Base-by-base conservation (phyloP, 2,797 vertebrate genomes). In the Loriculus beryllinus region DNA sequence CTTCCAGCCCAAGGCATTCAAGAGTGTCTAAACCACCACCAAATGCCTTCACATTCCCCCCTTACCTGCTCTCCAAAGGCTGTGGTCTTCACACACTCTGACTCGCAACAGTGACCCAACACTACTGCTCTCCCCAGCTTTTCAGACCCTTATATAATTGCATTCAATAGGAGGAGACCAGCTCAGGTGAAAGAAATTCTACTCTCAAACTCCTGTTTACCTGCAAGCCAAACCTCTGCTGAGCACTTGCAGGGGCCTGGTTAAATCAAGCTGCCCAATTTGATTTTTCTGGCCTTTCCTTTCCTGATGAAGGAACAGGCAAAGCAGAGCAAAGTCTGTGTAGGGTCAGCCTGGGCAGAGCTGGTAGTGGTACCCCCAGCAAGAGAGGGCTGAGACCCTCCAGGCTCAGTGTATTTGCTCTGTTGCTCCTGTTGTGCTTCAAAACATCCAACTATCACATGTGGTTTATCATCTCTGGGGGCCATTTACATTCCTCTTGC, bases 71-170 rank as follows among this genome's bases (percentile, higher is more conserved):
- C 40, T 87, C 47, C 51, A 63, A 10, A 25, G 3, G 7, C 23
- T 4, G 2, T 4, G 87, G 18, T 14, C 9, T 4, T n/a, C 23
- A 17, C 6, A 2, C 9, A 60, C 3, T 4, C 6, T 7, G 0
- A 1, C 11, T 62, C 49, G 11, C 28, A 52, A 35, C 48, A 65
- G 1, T 4, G 6, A 10, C 6, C 6, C 39, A 60, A 6, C 3
- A 3, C 19, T 1, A 0, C 8, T 4, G 0, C 28, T 7, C 68
- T 18, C 60, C 3, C 15, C 29, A 86, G 2, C 4, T 8, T 75
- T 71, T 60, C 17, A 67, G 64, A 70, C 6, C 25, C 37, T 39
- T 37, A 52, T 35, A 2, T 48, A 40, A 91, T 80, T 77, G 48
- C 23, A 35, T 64, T 39, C 52, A 60, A 15, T 4, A 65, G 52